These are phyloP conservation scores for Drosophila borealis DNA, from an alignment of 2,888 invertebrate species.

Conservation along the genomic window DNA sequence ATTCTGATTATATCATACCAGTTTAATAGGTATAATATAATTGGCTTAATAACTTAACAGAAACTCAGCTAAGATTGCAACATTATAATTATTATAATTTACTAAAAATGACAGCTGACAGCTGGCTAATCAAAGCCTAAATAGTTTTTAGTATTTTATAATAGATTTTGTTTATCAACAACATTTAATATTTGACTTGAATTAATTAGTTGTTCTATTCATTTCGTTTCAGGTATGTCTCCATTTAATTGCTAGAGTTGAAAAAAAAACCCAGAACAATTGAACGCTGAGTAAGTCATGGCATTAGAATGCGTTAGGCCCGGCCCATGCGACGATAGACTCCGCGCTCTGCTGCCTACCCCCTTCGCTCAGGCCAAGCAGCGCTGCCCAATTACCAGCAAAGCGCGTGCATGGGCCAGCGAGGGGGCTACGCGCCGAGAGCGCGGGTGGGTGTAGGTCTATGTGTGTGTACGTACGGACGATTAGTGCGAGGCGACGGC, in stretches of 20 bases:
- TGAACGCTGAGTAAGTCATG: constrained; percentile 64
- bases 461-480: constrained; percentile 17
- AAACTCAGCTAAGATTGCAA: too few relatives aligned
- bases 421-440: too few relatives aligned
- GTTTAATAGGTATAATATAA: too few relatives aligned
- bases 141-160: neutral
- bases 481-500: constrained; percentile 62
- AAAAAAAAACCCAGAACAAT: neutral
- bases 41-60: too few relatives aligned
- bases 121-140: too few relatives aligned
- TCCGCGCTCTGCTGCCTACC: neutral
- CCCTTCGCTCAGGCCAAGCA: constrained; percentile 9
- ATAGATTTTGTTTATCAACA: neutral
- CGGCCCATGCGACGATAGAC: constrained; percentile 3
- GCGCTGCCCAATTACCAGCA: constrained; percentile 66
- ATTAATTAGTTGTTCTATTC: constrained; percentile 24
- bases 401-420: constrained; percentile 11
- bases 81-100: too few relatives aligned
- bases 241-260: constrained; percentile 5
- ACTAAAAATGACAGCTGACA: too few relatives aligned
- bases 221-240: constrained; percentile 56
- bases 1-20: too few relatives aligned
- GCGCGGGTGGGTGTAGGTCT: neutral
- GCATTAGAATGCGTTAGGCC: constrained; percentile 38
- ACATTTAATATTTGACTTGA: constrained; percentile 1